A percentile compares a stretch with the other conserved stretches of the same genome.
Evolutionary conservation across 2,797 vertebrate genomes (phyloP).

Genomic region (Sebastes matsubarae): DNA sequence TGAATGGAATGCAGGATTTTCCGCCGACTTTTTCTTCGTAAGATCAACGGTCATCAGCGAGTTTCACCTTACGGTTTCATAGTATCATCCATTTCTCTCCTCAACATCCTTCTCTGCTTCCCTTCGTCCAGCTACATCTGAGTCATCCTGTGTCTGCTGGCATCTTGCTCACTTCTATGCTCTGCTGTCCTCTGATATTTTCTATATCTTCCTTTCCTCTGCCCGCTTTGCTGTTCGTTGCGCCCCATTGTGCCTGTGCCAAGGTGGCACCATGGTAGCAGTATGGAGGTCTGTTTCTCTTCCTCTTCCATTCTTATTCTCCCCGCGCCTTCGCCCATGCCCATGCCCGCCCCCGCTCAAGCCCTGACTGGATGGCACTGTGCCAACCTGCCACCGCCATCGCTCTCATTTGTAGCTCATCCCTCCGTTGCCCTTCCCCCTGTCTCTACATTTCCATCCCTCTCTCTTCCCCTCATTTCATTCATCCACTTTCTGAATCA

Average conservation of each 20-base stretch:
- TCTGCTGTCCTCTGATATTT: conserved; percentile 36
- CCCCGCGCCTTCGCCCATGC: conserved; percentile 80
- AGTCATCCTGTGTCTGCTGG: conserved; percentile 55
- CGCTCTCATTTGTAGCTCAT: conserved; percentile 97
- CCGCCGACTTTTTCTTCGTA: conserved; percentile 12
- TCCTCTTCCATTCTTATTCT: conserved; percentile 80
- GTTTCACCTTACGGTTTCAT: conserved; percentile 23
- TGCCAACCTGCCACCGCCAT: conserved; percentile 96
- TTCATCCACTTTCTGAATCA: conserved; percentile 61
- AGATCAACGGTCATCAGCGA: conserved; percentile 22
- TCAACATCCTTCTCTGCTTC: conserved; percentile 36
- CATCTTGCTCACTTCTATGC: conserved; percentile 53
- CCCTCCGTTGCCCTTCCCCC: conserved; percentile 88
- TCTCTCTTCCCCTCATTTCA: conserved; percentile 65
- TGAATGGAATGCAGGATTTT: conserved; percentile 33
- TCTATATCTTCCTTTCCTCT: conserved; percentile 38
- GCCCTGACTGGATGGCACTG: conserved; percentile 99
- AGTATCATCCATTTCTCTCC: conserved; percentile 29
- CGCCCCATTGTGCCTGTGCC: conserved; percentile 64
- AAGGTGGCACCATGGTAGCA: conserved; percentile 75
- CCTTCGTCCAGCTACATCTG: conserved; percentile 40
- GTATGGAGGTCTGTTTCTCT: conserved; percentile 78
- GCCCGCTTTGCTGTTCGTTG: conserved; percentile 36
- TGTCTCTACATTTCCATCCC: conserved; percentile 76
- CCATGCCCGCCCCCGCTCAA: conserved; percentile 89